Evolutionary conservation across 2,113 vertebrate genomes (phyloP), one percentile per base, ranked within the genome.

Genomic region (Rostratula benghalensis): DNA sequence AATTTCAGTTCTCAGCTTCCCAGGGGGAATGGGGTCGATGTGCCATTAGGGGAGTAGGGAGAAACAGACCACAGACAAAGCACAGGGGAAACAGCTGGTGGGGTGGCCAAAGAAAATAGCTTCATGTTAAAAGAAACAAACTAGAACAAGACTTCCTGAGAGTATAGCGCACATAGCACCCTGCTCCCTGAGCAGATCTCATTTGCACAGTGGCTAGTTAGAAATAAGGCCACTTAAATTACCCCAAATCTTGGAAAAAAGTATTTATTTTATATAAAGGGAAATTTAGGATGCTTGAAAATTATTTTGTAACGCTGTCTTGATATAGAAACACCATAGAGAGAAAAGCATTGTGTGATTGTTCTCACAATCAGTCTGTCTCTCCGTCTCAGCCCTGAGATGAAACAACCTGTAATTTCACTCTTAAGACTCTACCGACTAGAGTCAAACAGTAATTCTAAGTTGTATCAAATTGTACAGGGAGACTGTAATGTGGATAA

Each of bases 331-430:
- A 70, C 20, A 63, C 69, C 31, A 63, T 1, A 64, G 8, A 24
- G 15, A 93, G 16, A 35, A 93, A 86, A 9, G 22, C 11, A 64
- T 30, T 56, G 11, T 70, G n/a, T 39, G 17, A 75, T 60, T 1
- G 2, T 75, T 91, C 41, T 54, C 10, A 57, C 25, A n/a, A 27
- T 39, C 25, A 64, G 69, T 56, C 50, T 61, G 67, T 83, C 60
- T 73, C 37, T 78, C 70, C n/a, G 71, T 75, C 91, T 95, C 46
- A 74, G 24, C 22, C 56, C 46, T 90, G 76, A 95, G 81, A 93
- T 45, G 37, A 85, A 82, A 89, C 57, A 90, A 91, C 33, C 41
- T 56, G 51, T 82, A 96, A 98, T 97, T 97, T 96, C 92, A 90
- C 83, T 97, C 73, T 73, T 61, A 90, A 94, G 12, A 75, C 33